Evolutionary conservation across 2,797 vertebrate genomes (phyloP).

Genomic region (Sebastes cheni): DNA sequence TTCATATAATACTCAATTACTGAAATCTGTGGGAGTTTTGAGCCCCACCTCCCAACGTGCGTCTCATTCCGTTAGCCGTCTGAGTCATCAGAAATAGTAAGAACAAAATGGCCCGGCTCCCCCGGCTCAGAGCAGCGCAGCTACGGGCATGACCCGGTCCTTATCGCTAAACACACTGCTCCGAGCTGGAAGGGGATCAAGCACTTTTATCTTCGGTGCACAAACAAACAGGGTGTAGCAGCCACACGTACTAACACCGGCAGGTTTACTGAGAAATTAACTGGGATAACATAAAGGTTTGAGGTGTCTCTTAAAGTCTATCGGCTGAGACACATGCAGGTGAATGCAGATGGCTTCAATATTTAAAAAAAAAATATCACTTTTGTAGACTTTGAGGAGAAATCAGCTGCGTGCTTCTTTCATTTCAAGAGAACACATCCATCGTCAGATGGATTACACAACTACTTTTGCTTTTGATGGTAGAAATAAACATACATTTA

Average conservation of each 20-base stretch:
- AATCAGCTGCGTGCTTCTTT: neutral
- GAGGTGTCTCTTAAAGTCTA: neutral
- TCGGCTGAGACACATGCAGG: neutral
- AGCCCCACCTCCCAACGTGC: conserved; percentile 34
- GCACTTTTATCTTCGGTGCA: conserved; percentile 32
- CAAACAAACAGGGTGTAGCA: conserved; percentile 30
- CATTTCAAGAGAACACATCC: neutral
- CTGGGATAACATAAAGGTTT: conserved; percentile 4
- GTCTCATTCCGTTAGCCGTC: conserved; percentile 43
- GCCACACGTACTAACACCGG: neutral
- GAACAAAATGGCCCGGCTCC: conserved; percentile 63
- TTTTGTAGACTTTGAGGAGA: neutral
- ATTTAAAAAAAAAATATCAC: neutral
- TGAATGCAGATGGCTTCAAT: neutral
- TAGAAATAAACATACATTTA: neutral
- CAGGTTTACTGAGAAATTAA: conserved; percentile 1
- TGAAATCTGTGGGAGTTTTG: conserved; percentile 34
- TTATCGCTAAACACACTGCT: conserved; percentile 65
- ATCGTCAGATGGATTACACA: neutral
- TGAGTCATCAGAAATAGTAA: conserved; percentile 54
- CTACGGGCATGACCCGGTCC: conserved; percentile 44
- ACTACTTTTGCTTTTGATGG: neutral
- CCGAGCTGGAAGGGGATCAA: conserved; percentile 56
- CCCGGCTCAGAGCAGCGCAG: conserved; percentile 22
- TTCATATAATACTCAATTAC: conserved; percentile 38